Percentiles rank a stretch among this genome's conserved stretches.
Conservation (phyloP, 1,140 invertebrate genomes). For the Pinna nobilis region DNA sequence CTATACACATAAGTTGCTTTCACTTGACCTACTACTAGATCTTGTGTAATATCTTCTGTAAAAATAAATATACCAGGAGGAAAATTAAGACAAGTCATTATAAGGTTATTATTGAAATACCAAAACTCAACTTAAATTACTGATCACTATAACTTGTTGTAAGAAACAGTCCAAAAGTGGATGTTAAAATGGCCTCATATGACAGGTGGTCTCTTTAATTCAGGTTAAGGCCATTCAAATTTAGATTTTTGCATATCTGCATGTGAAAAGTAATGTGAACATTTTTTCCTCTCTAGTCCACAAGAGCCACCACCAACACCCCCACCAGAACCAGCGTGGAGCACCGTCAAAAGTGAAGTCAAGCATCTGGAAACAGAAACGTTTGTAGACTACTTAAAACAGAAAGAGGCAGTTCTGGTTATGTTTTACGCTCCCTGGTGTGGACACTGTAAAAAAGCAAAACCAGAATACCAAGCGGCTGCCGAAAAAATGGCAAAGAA, state of each 20-base stretch:
- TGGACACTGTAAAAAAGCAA: conserved; percentile 90
- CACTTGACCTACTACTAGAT: too few relatives aligned
- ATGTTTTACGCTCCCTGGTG: conserved; percentile 80
- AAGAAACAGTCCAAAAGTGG: too few relatives aligned
- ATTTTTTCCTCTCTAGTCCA: conserved; percentile 67
- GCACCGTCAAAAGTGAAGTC: conserved; percentile 73
- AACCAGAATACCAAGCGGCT: conserved; percentile 86
- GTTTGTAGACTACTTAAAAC: conserved; percentile 75
- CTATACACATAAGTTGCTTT: too few relatives aligned
- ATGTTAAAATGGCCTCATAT: too few relatives aligned
- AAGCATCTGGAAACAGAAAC: conserved; percentile 76
- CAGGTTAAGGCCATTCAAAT: too few relatives aligned
- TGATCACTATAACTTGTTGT: too few relatives aligned
- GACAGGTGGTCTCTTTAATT: too few relatives aligned
- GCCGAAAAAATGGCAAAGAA: conserved; percentile 81
- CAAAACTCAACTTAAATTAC: too few relatives aligned
- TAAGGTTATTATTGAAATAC: too few relatives aligned
- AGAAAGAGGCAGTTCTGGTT: conserved; percentile 59
- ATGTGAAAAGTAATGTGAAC: neutral
- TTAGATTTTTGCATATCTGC: neutral
- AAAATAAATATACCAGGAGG: too few relatives aligned
- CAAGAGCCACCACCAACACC: conserved; percentile 68
- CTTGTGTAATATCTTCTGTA: too few relatives aligned
- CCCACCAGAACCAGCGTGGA: conserved; percentile 73
- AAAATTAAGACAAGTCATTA: too few relatives aligned